Evolutionary conservation across 2,888 invertebrate species (phyloP).

Genomic region (Noctua janthe): DNA sequence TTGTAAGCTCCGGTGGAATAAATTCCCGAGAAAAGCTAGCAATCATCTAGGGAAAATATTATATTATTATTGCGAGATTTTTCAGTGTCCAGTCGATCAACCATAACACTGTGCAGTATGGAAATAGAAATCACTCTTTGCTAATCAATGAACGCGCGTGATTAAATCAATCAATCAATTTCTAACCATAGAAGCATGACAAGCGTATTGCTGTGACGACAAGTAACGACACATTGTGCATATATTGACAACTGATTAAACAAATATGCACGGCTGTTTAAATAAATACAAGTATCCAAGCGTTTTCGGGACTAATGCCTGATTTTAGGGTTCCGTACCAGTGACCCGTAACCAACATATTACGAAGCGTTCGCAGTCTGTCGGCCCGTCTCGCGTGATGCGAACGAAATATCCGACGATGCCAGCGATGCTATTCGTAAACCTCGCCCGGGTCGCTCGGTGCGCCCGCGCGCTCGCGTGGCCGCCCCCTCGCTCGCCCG

Average conservation of each 20-base stretch:
- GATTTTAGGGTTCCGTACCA: not conserved
- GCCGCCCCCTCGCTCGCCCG: too few species aligned
- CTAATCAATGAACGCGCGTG: constrained; percentile 5
- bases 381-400: too few species aligned
- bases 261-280: not conserved
- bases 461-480: too few species aligned
- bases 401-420: too few species aligned
- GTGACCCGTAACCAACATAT: too few species aligned
- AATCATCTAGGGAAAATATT: not conserved
- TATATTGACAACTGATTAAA: not conserved
- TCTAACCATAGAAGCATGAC: constrained; percentile 33
- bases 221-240: constrained; percentile 7
- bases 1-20: not conserved
- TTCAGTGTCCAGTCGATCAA: not conserved
- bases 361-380: too few species aligned
- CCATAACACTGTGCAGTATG: not conserved
- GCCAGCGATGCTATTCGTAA: too few species aligned
- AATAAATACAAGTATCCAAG: not conserved
- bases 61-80: not conserved
- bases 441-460: too few species aligned
- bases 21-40: not conserved
- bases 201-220: not conserved
- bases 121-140: constrained; percentile 32
- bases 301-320: not conserved
- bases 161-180: constrained; percentile 42